phyloP scores from a whole-genome alignment of 1,140 invertebrate genomes.

The Grapholita molesta region DNA sequence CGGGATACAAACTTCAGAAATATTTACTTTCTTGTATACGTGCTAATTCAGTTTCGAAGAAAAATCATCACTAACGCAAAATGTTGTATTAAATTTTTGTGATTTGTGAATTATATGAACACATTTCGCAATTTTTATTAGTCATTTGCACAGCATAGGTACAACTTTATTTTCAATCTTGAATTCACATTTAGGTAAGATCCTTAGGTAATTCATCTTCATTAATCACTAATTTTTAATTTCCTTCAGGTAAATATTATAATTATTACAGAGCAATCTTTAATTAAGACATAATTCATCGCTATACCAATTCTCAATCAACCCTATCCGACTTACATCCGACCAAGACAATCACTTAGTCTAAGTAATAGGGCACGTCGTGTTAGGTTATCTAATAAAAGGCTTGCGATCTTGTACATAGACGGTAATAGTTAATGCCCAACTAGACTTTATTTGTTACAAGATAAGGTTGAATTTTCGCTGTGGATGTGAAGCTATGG shows the following conservation, averaged over 20 bases:
- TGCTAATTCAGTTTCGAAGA: too few relatives aligned
- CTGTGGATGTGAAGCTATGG: conserved; percentile 18
- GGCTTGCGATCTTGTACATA: conserved; percentile 35
- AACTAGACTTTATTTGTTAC: conserved; percentile 1
- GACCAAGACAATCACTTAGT: conserved; percentile 59
- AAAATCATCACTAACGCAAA: too few relatives aligned
- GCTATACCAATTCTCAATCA: conserved; percentile 8
- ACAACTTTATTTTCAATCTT: too few relatives aligned
- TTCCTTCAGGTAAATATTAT: not conserved
- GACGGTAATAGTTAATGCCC: not conserved
- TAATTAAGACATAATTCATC: not conserved
- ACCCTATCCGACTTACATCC: conserved; percentile 2
- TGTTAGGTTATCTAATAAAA: conserved; percentile 58
- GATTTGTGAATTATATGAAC: too few relatives aligned
- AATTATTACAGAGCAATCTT: not conserved
- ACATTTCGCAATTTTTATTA: too few relatives aligned
- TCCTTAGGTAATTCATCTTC: too few relatives aligned
- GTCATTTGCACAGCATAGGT: too few relatives aligned
- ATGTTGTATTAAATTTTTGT: too few relatives aligned
- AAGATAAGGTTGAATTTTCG: conserved; percentile 21
- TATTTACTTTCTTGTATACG: too few relatives aligned
- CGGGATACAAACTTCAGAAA: too few relatives aligned
- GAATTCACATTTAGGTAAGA: too few relatives aligned
- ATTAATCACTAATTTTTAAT: too few relatives aligned
- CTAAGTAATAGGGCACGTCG: conserved; percentile 64